Conservation (phyloP, 2,113 vertebrate genomes). For the Isichthys henryi region DNA sequence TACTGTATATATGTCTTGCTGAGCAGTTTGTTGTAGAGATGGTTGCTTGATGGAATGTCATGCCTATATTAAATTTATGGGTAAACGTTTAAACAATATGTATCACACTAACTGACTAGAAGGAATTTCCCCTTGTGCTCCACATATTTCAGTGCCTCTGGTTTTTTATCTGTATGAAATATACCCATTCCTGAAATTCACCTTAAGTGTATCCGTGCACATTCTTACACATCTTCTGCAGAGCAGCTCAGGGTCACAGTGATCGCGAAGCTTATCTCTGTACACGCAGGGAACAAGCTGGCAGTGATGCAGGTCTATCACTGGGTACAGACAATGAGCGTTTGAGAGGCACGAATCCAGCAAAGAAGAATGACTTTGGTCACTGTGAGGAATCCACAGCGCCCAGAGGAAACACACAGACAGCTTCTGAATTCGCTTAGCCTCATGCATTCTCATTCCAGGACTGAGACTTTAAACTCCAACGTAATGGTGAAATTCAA, state of each 20-base stretch:
- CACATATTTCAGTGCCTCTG: not conserved
- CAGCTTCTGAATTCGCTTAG: not conserved
- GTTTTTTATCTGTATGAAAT: not conserved
- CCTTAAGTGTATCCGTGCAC: not conserved
- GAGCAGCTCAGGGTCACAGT: not conserved
- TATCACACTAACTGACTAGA: not conserved
- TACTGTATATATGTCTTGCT: not conserved
- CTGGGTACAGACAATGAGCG: not conserved
- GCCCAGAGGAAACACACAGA: not conserved
- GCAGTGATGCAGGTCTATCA: not conserved
- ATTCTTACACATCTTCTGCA: not conserved
- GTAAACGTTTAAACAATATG: not conserved
- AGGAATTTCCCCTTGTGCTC: not conserved
- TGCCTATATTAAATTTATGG: not conserved
- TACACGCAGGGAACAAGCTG: not conserved
- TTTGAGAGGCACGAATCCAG: not conserved
- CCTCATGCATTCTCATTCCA: not conserved
- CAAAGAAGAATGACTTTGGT: not conserved
- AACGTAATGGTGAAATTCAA: not conserved
- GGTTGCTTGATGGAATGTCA: not conserved
- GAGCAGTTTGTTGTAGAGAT: not conserved
- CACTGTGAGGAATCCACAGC: not conserved
- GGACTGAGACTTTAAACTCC: not conserved
- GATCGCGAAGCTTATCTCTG: not conserved
- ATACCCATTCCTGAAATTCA: not conserved